Percentiles rank a stretch among this genome's conserved stretches.
phyloP scores from a whole-genome alignment of 2,888 invertebrate species.

The Limnephilus lunatus region DNA sequence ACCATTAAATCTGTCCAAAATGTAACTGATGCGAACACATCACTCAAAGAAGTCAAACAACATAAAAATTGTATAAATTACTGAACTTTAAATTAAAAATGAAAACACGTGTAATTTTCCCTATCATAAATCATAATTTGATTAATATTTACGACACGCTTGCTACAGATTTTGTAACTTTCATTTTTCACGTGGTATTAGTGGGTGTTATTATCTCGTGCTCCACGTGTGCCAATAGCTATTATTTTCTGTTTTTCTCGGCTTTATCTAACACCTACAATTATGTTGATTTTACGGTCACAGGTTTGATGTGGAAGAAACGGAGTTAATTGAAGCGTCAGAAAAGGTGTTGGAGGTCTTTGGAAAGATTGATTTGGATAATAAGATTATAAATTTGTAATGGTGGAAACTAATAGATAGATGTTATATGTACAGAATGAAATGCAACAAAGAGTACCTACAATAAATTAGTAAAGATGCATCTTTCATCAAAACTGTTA shows the following conservation, averaged over 20 bases:
- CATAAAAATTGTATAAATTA: neutral
- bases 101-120: neutral
- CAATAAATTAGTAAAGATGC: neutral
- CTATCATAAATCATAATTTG: neutral
- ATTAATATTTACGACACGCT: neutral
- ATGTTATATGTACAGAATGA: neutral
- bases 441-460: neutral
- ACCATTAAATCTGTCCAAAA: neutral
- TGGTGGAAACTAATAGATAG: neutral
- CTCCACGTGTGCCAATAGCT: neutral
- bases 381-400: neutral
- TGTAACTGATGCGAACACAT: neutral
- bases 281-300: neutral
- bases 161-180: neutral
- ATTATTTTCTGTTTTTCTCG: constrained; percentile 2
- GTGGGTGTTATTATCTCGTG: neutral
- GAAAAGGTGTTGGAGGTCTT: neutral
- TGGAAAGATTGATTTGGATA: neutral
- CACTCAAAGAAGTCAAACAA: neutral
- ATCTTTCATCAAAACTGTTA: no score
- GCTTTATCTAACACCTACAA: neutral
- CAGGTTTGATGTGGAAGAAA: neutral
- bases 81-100: neutral
- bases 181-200: neutral
- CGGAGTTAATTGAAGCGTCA: neutral